Evolutionary conservation across 2,888 invertebrate genomes (phyloP).

Genomic region (Drosophila putrida): DNA sequence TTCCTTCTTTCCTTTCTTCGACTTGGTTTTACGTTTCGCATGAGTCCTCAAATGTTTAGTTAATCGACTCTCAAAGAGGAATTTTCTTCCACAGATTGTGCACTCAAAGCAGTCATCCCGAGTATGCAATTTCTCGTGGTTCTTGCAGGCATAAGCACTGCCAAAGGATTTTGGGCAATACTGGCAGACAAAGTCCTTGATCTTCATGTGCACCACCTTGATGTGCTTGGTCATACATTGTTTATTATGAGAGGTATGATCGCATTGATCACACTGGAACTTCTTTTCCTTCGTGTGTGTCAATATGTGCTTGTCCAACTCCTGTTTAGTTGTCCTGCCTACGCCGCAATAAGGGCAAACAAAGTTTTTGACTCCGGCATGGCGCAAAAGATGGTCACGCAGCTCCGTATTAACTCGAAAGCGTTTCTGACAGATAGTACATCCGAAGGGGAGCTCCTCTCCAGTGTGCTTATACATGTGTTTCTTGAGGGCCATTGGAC

Average conservation of each 20-base stretch:
- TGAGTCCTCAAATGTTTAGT: constrained; percentile 81
- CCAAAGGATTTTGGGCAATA: constrained; percentile 83
- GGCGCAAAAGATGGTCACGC: constrained; percentile 83
- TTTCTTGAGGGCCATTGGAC: constrained; percentile 82
- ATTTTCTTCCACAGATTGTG: constrained; percentile 80
- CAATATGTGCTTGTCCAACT: constrained; percentile 83
- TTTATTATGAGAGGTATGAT: constrained; percentile 79
- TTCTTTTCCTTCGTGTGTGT: constrained; percentile 83
- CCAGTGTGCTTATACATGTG: constrained; percentile 84
- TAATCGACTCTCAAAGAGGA: constrained; percentile 80
- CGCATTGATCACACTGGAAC: constrained; percentile 78
- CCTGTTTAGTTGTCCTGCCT: constrained; percentile 83
- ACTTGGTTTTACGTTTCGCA: constrained; percentile 73
- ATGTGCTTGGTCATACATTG: constrained; percentile 81
- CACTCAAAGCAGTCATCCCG: constrained; percentile 82
- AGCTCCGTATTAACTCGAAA: constrained; percentile 83
- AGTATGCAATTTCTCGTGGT: constrained; percentile 81
- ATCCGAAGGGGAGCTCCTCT: constrained; percentile 81
- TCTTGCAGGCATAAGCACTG: constrained; percentile 81
- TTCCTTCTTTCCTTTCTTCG: constrained; percentile 11
- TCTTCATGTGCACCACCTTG: constrained; percentile 82
- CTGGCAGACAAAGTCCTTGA: constrained; percentile 82
- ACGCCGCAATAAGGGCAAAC: constrained; percentile 84
- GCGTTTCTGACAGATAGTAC: constrained; percentile 81
- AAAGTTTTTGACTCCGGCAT: constrained; percentile 84